Percentiles rank a stretch among this genome's conserved stretches.
Conservation (phyloP, 2,888 invertebrate genomes). For the Didymodactylos carnosus region DNA sequence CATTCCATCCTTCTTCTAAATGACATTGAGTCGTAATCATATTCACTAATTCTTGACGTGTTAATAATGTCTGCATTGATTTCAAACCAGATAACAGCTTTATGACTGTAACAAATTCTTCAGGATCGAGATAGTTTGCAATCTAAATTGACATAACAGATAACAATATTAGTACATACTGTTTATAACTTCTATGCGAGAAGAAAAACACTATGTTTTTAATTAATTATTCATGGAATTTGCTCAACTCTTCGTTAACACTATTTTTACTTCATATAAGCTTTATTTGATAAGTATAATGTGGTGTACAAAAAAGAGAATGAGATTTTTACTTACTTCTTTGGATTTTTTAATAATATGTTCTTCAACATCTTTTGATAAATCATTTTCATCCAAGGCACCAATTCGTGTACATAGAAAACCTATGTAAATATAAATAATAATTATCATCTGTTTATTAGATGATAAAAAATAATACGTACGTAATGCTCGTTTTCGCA, state of each 20-base stretch:
- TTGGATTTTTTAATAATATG: neutral
- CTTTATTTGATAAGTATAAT: no score
- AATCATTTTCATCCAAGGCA: neutral
- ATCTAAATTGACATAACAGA: constrained; percentile 20
- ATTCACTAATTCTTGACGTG: constrained; percentile 66
- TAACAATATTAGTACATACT: neutral
- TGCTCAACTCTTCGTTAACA: no score
- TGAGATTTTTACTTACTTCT: neutral
- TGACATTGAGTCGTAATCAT: constrained; percentile 68
- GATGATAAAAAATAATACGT: neutral
- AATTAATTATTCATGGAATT: no score
- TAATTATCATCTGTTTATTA: no score
- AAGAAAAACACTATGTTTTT: no score
- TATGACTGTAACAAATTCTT: constrained; percentile 75
- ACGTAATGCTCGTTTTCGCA: neutral
- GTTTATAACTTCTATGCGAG: no score
- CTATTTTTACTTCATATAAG: no score
- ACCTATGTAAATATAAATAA: neutral
- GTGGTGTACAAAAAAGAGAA: no score
- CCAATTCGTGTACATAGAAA: neutral
- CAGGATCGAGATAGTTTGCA: constrained; percentile 55
- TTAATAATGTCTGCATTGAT: constrained; percentile 56
- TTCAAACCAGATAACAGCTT: constrained; percentile 59
- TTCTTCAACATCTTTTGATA: neutral
- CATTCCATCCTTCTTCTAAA: constrained; percentile 42